Base-by-base conservation (phyloP, 2,797 vertebrate genomes). In the Pseudochromis fuscus region DNA sequence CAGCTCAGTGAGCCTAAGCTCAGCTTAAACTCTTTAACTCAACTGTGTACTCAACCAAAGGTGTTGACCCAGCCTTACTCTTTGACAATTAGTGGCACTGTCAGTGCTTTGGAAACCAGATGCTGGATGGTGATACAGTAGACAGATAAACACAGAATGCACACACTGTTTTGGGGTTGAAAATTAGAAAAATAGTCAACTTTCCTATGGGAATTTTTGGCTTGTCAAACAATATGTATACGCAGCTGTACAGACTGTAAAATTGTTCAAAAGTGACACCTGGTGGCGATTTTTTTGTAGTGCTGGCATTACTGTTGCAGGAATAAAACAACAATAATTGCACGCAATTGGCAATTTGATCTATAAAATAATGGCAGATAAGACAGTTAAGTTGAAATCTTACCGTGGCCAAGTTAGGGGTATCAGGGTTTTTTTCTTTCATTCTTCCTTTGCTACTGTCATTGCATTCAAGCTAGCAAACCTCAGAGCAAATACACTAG, bases 251-350 rank as follows among this genome's bases (percentile, higher is more conserved):
- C 8, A 40, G 11, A 25, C 8, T 50, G 5, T 38, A 42, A 61
- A 53, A 8, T 7, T 30, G 63, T 56, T 19, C 37, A 67, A 73
- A 75, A 49, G 72, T 40, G 85, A 64, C 90, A 80, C 56, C 87
- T 88, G 67, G 69, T 83, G 90, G 88, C 3, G 1, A 46, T 1
- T 60, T 4, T n/a, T 1, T 13, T 13, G 25, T 53, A 75, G 6
- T 55, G 40, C 4, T 50, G 4, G 4, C 4, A 13, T 38, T 50
- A 24, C 10, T 28, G 27, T 12, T 37, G 30, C 6, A 58, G 27
- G n/a, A n/a, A n/a, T n/a, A n/a, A n/a, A n/a, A n/a, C 5, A 11
- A 11, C 11, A 28, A 4, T 7, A 21, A 12, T 24, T 38, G 5
- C 28, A 50, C 5, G 11, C 0, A 1, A 38, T 24, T 56, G 30